phyloP scores from a whole-genome alignment of 2,888 invertebrate genomes.

The Caenorhabditis uteleia region DNA sequence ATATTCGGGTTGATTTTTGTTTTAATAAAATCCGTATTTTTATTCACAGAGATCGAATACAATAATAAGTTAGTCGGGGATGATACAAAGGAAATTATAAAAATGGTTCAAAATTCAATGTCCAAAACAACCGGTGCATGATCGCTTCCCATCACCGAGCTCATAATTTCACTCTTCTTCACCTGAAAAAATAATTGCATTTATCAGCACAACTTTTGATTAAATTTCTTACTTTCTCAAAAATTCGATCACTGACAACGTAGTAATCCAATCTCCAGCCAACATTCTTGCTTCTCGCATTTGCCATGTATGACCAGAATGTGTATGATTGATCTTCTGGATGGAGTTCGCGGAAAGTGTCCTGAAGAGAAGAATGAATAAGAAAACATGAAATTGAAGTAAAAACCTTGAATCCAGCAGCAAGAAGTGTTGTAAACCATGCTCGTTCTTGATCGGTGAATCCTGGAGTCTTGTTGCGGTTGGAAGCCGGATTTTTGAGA shows the following conservation, averaged over 20 bases:
- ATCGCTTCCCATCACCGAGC: slow-evolving; percentile 87
- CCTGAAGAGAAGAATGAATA: slow-evolving; percentile 8
- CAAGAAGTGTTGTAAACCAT: slow-evolving; percentile 84
- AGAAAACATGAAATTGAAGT: background rate
- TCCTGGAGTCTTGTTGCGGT: slow-evolving; percentile 85
- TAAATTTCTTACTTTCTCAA: slow-evolving; percentile 74
- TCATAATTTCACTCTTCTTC: slow-evolving; percentile 81
- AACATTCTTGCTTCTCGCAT: slow-evolving; percentile 85
- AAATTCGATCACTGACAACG: slow-evolving; percentile 82
- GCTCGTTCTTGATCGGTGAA: slow-evolving; percentile 93
- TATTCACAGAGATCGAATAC: no score
- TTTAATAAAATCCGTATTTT: no score
- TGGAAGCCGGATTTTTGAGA: slow-evolving; percentile 89
- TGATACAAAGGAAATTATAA: background rate
- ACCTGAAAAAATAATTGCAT: slow-evolving; percentile 25
- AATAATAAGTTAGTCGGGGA: no score
- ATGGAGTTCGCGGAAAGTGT: slow-evolving; percentile 78
- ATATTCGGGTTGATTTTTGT: no score
- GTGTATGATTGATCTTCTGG: slow-evolving; percentile 85
- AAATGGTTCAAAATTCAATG: slow-evolving; percentile 74
- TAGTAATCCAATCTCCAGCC: slow-evolving; percentile 99
- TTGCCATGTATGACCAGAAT: slow-evolving; percentile 92
- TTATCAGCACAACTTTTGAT: slow-evolving; percentile 5
- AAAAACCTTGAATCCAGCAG: slow-evolving; percentile 75
- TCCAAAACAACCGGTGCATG: slow-evolving; percentile 90